These are phyloP conservation scores for Procavia capensis DNA, from an alignment of 2,113 vertebrate species.

Conservation along the genomic window DNA sequence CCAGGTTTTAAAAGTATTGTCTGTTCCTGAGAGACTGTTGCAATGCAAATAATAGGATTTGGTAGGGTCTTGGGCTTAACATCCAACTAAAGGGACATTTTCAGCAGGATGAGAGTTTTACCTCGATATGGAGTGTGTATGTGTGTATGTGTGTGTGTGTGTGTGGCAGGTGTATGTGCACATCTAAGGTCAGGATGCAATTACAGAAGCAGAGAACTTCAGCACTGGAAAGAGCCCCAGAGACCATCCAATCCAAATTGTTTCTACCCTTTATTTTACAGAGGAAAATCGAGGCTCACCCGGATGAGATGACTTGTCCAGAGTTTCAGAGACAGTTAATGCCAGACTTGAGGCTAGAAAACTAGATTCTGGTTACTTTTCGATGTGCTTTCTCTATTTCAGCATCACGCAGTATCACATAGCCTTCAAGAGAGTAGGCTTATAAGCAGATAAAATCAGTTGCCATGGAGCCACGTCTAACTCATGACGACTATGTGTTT, in stretches of 20 bases:
- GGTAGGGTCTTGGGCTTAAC: not conserved
- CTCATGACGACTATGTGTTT: not conserved
- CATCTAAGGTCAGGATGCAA: slow-evolving; percentile 25
- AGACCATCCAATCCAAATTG: not conserved
- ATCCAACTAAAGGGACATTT: not conserved
- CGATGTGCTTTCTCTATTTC: not conserved
- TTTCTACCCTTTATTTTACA: slow-evolving; percentile 36
- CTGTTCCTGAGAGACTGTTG: not conserved
- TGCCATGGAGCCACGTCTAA: not conserved
- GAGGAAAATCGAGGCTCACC: not conserved
- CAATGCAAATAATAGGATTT: slow-evolving; percentile 62
- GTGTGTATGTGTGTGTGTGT: not conserved
- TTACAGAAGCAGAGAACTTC: slow-evolving; percentile 33
- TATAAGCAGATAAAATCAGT: not conserved
- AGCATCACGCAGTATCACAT: not conserved
- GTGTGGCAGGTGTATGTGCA: not conserved
- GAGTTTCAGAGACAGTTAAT: not conserved
- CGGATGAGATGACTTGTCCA: not conserved
- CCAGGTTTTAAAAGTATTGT: slow-evolving; percentile 55
- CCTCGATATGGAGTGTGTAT: not conserved
- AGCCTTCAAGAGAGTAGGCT: not conserved
- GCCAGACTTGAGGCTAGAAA: not conserved
- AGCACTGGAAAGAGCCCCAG: slow-evolving; percentile 10
- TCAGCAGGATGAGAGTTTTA: not conserved
- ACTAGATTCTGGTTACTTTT: not conserved